Conservation (phyloP, 2,113 vertebrate genomes). For the Larimichthys polyactis region DNA sequence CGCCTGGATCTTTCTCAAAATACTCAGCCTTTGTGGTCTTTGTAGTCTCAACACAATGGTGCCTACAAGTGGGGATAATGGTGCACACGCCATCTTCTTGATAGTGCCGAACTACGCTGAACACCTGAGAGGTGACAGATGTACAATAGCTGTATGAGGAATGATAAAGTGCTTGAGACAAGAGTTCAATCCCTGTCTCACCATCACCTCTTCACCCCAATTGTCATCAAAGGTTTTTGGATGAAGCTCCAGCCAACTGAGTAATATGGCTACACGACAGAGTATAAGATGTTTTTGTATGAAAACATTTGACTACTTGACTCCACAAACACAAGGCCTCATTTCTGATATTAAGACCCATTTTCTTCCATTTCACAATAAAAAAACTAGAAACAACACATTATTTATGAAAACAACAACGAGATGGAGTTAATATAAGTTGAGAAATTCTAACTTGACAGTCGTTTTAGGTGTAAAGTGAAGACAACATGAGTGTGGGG, state of each 20-base stretch:
- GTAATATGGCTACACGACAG: too few species aligned
- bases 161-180: too few species aligned
- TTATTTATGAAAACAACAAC: neutral
- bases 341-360: neutral
- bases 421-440: neutral
- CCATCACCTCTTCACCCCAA: too few species aligned
- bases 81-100: neutral
- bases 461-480: constrained; percentile 14
- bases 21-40: too few species aligned
- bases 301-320: too few species aligned
- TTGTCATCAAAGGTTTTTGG: too few species aligned
- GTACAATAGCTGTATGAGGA: neutral
- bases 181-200: too few species aligned
- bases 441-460: neutral
- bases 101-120: neutral
- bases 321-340: too few species aligned
- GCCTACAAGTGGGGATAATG: neutral
- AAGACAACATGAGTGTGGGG: constrained; percentile 9
- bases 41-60: neutral
- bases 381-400: neutral
- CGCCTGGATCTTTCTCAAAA: neutral
- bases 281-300: too few species aligned
- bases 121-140: neutral
- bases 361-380: neutral
- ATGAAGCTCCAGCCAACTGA: too few species aligned